Conservation (phyloP, 2,113 vertebrate genomes). For the Neolamprologus modestus region DNA sequence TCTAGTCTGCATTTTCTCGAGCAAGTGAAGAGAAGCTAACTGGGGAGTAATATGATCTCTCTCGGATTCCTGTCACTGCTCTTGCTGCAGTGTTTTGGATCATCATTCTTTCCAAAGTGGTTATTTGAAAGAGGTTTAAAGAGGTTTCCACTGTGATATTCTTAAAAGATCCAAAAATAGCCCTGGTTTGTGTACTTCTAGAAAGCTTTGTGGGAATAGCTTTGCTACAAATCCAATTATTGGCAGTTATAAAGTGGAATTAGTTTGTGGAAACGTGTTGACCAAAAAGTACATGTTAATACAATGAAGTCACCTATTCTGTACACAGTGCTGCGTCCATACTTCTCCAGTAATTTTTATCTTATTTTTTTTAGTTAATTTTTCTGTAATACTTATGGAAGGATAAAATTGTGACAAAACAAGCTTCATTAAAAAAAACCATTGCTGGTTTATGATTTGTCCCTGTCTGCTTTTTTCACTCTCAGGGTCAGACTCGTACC, state of each 20-base stretch:
- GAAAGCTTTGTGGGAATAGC: background rate
- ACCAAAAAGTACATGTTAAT: background rate
- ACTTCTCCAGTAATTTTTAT: background rate
- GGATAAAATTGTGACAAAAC: background rate
- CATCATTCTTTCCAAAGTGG: background rate
- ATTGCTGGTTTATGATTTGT: background rate
- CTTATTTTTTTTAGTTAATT: background rate
- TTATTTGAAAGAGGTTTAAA: background rate
- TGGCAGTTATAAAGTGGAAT: background rate
- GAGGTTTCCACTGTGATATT: background rate
- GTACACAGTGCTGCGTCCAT: background rate
- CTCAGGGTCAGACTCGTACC: constrained; percentile 82
- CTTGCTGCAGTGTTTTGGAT: background rate
- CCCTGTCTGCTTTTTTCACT: background rate
- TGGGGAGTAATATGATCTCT: background rate
- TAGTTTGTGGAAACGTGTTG: background rate
- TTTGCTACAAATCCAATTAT: background rate
- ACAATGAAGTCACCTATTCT: background rate
- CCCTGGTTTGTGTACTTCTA: background rate
- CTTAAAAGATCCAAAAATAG: background rate
- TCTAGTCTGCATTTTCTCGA: background rate
- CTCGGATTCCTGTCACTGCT: background rate
- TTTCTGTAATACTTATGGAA: background rate
- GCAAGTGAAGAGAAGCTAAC: background rate
- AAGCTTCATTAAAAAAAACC: background rate